These are phyloP conservation scores for Alosa sapidissima DNA, from an alignment of 2,797 vertebrate genomes.

Conservation along the genomic window DNA sequence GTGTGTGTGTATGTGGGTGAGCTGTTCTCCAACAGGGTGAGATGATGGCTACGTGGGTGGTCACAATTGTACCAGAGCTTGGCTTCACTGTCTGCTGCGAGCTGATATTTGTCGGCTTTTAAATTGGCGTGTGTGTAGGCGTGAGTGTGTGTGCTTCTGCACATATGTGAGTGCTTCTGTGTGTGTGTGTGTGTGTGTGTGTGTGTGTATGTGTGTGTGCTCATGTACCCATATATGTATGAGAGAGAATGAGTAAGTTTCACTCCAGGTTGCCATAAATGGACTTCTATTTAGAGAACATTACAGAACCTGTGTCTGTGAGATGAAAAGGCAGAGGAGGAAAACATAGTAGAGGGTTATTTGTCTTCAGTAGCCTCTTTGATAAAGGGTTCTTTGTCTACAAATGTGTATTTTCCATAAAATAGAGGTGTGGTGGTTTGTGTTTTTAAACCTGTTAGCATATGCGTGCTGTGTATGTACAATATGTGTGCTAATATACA, in stretches of 20 bases:
- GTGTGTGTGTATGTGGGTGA: not conserved
- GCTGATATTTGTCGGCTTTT: constrained; percentile 16
- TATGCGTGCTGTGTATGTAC: not conserved
- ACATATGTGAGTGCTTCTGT: not conserved
- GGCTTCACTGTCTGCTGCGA: not conserved
- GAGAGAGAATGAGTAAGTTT: not conserved
- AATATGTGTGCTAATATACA: not conserved
- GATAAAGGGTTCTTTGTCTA: too few species aligned
- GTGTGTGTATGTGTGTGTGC: not conserved
- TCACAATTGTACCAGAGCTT: constrained; percentile 2
- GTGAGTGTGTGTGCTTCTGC: not conserved
- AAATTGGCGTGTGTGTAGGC: not conserved
- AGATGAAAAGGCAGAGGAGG: not conserved
- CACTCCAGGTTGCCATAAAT: not conserved
- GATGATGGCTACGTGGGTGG: constrained; percentile 17
- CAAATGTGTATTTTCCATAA: too few species aligned
- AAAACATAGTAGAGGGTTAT: not conserved
- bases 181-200: not conserved
- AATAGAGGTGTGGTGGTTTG: not conserved
- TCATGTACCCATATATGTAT: not conserved
- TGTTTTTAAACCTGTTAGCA: not conserved
- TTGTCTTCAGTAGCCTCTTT: too few species aligned
- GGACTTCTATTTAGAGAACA: not conserved
- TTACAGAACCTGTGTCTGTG: not conserved
- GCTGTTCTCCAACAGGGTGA: not conserved